Conservation (phyloP, 2,113 vertebrate species). For the Lycaon pictus region DNA sequence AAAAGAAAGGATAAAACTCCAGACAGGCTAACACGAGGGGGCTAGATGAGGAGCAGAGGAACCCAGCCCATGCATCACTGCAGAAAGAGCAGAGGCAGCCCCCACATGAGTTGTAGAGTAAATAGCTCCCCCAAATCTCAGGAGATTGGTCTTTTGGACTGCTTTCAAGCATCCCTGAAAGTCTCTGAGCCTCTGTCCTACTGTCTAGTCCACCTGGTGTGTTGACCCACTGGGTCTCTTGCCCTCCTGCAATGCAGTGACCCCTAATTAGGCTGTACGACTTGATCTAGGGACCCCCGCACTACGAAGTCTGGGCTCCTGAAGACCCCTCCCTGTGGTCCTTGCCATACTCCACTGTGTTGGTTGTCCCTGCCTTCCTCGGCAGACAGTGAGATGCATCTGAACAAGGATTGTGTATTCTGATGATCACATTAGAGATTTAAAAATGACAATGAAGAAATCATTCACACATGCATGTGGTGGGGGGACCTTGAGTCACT, state of each 20-base stretch:
- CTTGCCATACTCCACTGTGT: not conserved
- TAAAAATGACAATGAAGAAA: not conserved
- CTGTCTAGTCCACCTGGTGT: not conserved
- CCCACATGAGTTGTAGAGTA: fast-evolving
- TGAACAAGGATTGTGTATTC: not conserved
- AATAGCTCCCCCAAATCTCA: fast-evolving
- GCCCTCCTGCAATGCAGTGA: not conserved
- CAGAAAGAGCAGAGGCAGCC: not conserved
- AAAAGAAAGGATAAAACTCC: not conserved
- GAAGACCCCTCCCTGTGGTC: not conserved
- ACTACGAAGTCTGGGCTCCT: not conserved
- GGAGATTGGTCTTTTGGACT: not conserved
- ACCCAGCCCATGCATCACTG: fast-evolving
- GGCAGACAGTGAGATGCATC: fast-evolving
- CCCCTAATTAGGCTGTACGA: not conserved
- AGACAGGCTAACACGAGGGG: not conserved
- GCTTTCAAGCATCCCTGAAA: not conserved
- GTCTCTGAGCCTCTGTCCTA: not conserved
- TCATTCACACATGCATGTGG: not conserved
- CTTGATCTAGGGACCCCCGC: fast-evolving
- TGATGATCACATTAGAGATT: not conserved
- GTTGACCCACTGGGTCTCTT: not conserved
- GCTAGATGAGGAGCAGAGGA: not conserved
- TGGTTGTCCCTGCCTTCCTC: not conserved
- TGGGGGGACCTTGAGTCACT: not conserved